Conservation (phyloP, 2,113 vertebrate genomes). For the Thalassoma bifasciatum region DNA sequence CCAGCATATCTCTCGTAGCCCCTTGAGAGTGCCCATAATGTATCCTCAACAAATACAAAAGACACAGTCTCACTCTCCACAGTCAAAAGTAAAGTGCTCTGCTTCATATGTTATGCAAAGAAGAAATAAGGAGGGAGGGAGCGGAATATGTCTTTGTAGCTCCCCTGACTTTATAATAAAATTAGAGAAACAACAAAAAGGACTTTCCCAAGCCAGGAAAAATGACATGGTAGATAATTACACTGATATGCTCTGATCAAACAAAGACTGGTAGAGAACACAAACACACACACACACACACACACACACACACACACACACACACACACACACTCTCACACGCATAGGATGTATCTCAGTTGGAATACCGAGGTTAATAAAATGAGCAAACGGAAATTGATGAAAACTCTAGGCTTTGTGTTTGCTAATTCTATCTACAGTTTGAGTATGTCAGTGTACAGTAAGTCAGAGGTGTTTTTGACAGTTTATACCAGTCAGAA, state of each 20-base stretch:
- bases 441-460: neutral
- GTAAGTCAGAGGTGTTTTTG: neutral
- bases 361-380: constrained; percentile 1
- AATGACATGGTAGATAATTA: constrained; percentile 21
- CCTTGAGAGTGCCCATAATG: neutral
- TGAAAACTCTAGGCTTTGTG: neutral
- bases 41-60: constrained; percentile 26
- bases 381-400: constrained; percentile 1
- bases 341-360: constrained; percentile 10
- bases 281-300: neutral
- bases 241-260: constrained; percentile 37
- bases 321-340: constrained; percentile 3
- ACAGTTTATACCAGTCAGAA: neutral
- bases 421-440: constrained; percentile 1
- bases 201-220: neutral
- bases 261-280: neutral
- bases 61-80: too few species aligned
- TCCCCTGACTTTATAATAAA: constrained; percentile 15
- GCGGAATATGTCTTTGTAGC: neutral
- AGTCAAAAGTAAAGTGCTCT: constrained; percentile 9
- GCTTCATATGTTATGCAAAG: neutral
- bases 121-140: neutral
- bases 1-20: constrained; percentile 1
- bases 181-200: constrained; percentile 22
- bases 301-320: neutral